Base-by-base conservation (phyloP, 1,140 invertebrate species). In the Callitettix versicolor region DNA sequence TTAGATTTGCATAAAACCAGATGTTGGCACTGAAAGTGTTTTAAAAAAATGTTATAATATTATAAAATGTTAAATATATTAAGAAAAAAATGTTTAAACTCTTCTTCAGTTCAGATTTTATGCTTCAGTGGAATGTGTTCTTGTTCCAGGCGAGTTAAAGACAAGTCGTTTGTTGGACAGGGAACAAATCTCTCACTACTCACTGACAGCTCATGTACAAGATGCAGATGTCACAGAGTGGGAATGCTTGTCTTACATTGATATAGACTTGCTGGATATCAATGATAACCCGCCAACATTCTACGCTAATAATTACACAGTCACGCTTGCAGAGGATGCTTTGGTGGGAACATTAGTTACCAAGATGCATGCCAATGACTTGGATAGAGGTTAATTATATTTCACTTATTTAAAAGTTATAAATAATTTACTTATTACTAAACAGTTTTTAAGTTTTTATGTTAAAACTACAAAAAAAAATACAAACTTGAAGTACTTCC, bases 201-300 rank as follows among this genome's bases (percentile, higher is more conserved):
- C 71, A 1, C 67, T 94, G 34, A 78, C 72, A 6, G 88, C 85
- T 20, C 85, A 89, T 60, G 91, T 91, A 1, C 83, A 86, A 65
- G 92, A 95, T 71, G 77, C 81, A 36, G 82, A 86, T 53, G 81
- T 84, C 42, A 71, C 78, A 0, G 73, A 73, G 1, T 90, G 88
- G 82, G 81, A 85, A 62, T 95, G 91, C 69, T 79, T 80, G 1
- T 88, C 86, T 1, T 80, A 86, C 66, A 70, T 93, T 18, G 79
- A 84, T 60, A 77, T 93, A 3, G 62, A 76, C 0, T 67, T 88
- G 3, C 83, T 79, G 3, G 91, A 95, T 73, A 71, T 91, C 0
- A 93, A 94, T 68, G 89, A 95, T 64, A 93, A 94, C 71, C 71
- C 81, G 9, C 92, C 92, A 0, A 70, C 77, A 58, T 96, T 95